phyloP scores from a whole-genome alignment of 1,140 invertebrate genomes.

The Vanessa tameamea region DNA sequence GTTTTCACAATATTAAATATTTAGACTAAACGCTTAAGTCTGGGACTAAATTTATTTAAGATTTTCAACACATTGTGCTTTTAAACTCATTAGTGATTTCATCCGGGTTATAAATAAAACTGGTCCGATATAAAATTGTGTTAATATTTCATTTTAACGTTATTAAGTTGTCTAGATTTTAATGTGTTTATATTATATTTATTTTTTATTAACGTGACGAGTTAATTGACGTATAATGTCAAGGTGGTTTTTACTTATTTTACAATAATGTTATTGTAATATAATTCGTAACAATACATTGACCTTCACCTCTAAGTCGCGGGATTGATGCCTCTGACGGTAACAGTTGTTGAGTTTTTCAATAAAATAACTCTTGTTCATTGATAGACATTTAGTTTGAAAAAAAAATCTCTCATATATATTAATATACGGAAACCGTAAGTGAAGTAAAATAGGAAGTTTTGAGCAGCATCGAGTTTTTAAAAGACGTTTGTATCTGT shows the following conservation, averaged over 20 bases:
- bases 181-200: background rate
- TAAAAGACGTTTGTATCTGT: too few species aligned
- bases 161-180: slow-evolving; percentile 7
- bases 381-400: too few species aligned
- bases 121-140: slow-evolving; percentile 2
- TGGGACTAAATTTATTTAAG: background rate
- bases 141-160: background rate
- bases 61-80: background rate
- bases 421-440: too few species aligned
- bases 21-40: background rate
- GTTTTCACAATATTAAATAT: background rate
- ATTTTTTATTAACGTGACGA: background rate
- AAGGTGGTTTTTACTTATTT: background rate
- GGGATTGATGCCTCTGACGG: too few species aligned
- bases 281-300: background rate
- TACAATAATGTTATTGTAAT: background rate
- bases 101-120: slow-evolving; percentile 7
- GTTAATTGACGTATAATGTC: slow-evolving; percentile 4
- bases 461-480: too few species aligned
- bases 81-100: background rate
- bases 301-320: background rate
- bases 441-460: too few species aligned
- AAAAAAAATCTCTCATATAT: too few species aligned
- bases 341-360: too few species aligned
- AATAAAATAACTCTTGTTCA: too few species aligned